phyloP scores from a whole-genome alignment of 2,113 vertebrate species.

The Percina caprodes region DNA sequence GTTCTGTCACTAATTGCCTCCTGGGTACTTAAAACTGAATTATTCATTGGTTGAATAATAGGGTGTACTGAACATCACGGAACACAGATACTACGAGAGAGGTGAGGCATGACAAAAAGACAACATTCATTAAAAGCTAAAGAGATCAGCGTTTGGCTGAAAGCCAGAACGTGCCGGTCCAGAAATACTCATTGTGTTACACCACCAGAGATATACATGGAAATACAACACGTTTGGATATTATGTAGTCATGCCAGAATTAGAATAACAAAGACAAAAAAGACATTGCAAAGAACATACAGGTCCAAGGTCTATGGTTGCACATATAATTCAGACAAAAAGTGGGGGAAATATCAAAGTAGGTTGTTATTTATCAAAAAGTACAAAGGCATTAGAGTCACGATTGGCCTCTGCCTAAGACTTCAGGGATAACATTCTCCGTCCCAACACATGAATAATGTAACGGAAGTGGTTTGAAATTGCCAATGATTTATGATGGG shows the following conservation, averaged over 20 bases:
- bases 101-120: constrained; percentile 44
- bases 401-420: constrained; percentile 46
- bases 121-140: constrained; percentile 55
- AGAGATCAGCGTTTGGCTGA: constrained; percentile 25
- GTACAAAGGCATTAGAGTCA: constrained; percentile 40
- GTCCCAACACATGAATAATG: constrained; percentile 72
- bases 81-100: constrained; percentile 41
- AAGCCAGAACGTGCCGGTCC: constrained; percentile 18
- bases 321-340: constrained; percentile 24
- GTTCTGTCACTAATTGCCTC: constrained; percentile 50
- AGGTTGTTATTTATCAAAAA: constrained; percentile 61
- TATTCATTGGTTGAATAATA: constrained; percentile 68
- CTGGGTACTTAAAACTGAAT: constrained; percentile 58
- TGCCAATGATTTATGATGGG: constrained; percentile 52
- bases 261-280: constrained; percentile 42
- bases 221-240: constrained; percentile 37
- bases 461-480: constrained; percentile 43
- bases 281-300: constrained; percentile 1
- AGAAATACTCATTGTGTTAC: constrained; percentile 12
- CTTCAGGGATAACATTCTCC: constrained; percentile 43
- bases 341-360: constrained; percentile 46
- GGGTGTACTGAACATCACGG: constrained; percentile 31
- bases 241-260: constrained; percentile 24
- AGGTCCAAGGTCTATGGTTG: constrained; percentile 40
- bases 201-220: constrained; percentile 27